Conservation (phyloP, 2,797 vertebrate genomes). For the Crocidura indochinensis region DNA sequence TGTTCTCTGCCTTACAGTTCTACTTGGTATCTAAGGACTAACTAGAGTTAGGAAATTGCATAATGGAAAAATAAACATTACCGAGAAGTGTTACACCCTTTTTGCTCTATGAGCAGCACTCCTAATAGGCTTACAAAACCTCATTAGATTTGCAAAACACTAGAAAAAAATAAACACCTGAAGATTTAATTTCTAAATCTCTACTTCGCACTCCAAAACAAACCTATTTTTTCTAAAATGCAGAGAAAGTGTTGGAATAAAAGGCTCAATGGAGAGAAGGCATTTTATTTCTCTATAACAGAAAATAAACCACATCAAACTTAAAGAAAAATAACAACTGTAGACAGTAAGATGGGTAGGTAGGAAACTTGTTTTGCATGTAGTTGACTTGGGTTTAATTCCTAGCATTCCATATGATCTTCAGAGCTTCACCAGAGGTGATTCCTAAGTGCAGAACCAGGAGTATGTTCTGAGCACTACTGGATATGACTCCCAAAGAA, state of each 20-base stretch:
- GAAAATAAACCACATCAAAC: constrained; percentile 13
- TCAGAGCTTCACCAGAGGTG: too few species aligned
- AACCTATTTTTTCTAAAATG: constrained; percentile 34
- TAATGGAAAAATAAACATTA: constrained; percentile 10
- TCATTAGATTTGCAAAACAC: not conserved
- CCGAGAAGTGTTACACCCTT: not conserved
- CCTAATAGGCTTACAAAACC: constrained; percentile 14
- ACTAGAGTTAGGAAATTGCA: constrained; percentile 44
- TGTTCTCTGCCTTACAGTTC: not conserved
- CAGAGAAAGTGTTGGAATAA: constrained; percentile 16
- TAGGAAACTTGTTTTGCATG: too few species aligned
- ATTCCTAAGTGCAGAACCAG: too few species aligned
- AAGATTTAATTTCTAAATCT: not conserved
- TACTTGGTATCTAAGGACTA: constrained; percentile 16
- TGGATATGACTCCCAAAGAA: too few species aligned
- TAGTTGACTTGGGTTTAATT: too few species aligned
- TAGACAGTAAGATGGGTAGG: too few species aligned
- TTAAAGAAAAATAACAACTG: not conserved
- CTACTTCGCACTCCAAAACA: not conserved
- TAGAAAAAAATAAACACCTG: not conserved
- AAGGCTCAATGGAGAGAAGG: not conserved
- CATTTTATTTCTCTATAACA: not conserved
- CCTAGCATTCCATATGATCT: too few species aligned
- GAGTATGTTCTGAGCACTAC: too few species aligned
- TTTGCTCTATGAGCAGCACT: not conserved